Conservation (phyloP, 2,113 vertebrate species). For the Synodontis membranacea region DNA sequence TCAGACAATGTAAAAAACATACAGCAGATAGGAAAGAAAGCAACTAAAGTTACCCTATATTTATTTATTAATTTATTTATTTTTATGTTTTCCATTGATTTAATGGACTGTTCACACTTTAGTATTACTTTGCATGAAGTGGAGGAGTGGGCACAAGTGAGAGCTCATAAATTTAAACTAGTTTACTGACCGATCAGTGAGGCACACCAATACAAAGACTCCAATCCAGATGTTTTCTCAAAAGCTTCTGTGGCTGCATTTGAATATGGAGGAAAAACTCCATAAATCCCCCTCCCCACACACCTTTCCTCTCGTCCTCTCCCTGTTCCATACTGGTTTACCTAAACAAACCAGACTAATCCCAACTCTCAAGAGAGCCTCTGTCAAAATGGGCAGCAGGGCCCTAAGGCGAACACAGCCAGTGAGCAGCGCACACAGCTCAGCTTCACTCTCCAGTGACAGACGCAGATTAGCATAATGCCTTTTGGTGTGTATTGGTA, state of each 20-base stretch:
- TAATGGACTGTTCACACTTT: not conserved
- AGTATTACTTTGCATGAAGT: not conserved
- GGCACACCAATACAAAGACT: not conserved
- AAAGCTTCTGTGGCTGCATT: not conserved
- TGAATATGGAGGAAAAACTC: not conserved
- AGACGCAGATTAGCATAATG: constrained; percentile 95
- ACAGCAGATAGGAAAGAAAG: not conserved
- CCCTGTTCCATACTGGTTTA: constrained; percentile 82
- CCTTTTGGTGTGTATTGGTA: constrained; percentile 79
- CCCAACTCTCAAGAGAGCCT: constrained; percentile 98
- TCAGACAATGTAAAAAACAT: not conserved
- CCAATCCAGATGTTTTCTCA: not conserved
- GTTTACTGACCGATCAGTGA: not conserved
- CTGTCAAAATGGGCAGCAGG: constrained; percentile 99
- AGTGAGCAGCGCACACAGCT: constrained; percentile 83
- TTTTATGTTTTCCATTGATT: not conserved
- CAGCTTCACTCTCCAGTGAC: constrained; percentile 81
- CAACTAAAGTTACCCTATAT: not conserved
- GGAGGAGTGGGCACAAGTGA: not conserved
- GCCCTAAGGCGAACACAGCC: constrained; percentile 97
- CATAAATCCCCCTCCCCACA: not conserved
- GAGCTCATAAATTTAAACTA: no score
- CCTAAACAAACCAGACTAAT: constrained; percentile 99
- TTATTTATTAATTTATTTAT: no score
- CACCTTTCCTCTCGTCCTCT: not conserved